A percentile compares a stretch with the other conserved stretches of the same genome.
Conservation (phyloP, 1,140 invertebrate genomes). For the Polyergus mexicanus region DNA sequence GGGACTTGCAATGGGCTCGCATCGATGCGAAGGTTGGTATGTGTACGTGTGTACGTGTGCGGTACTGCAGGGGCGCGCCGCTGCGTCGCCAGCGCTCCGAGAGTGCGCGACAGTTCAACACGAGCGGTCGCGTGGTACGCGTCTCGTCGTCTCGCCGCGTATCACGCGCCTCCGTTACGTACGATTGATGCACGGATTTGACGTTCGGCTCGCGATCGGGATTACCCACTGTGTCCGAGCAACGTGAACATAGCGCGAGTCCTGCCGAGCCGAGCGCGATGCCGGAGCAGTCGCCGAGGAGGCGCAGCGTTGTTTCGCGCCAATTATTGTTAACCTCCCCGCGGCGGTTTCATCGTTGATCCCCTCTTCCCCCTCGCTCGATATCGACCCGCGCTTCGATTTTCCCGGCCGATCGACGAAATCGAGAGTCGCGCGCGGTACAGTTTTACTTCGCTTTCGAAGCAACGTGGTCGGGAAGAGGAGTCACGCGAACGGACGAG, state of each 20-base stretch:
- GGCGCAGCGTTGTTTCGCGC: not conserved
- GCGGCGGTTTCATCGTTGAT: not conserved
- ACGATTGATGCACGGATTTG: slow-evolving; percentile 53
- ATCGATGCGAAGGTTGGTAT: not conserved
- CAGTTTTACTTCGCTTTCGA: not conserved
- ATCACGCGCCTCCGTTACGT: not conserved
- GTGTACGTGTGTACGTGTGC: not conserved
- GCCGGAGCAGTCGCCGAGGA: not conserved
- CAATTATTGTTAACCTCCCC: not conserved
- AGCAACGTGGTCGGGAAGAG: slow-evolving; percentile 2
- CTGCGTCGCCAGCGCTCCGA: slow-evolving; percentile 18
- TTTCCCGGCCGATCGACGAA: slow-evolving; percentile 20
- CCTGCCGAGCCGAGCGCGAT: too few species aligned
- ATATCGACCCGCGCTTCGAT: not conserved
- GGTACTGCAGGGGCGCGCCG: slow-evolving; percentile 31
- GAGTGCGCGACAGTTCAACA: slow-evolving; percentile 23
- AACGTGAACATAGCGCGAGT: too few species aligned
- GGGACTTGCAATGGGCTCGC: slow-evolving; percentile 14
- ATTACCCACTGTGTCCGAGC: too few species aligned
- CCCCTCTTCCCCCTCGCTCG: not conserved
- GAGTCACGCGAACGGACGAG: not conserved
- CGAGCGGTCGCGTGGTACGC: slow-evolving; percentile 32
- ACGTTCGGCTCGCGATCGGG: not conserved
- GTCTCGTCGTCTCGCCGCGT: not conserved
- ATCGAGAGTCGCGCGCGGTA: slow-evolving; percentile 38